A percentile compares a stretch with the other conserved stretches of the same genome.
Evolutionary conservation across 2,888 invertebrate species (phyloP).

Genomic region (Zhuqinia jingwanae): DNA sequence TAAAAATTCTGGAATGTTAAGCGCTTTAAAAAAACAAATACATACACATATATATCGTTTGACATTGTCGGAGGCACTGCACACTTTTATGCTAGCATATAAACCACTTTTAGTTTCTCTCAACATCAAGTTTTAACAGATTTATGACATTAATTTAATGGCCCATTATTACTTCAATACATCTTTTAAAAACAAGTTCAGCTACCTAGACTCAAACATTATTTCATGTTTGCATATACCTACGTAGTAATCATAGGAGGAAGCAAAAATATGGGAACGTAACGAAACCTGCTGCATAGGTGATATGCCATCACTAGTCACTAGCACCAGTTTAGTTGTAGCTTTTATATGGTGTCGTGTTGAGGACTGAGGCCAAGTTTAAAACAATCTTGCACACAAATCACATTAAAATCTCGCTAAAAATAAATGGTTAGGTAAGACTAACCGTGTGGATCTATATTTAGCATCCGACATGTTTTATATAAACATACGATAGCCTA

Average conservation of each 20-base stretch:
- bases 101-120: not conserved
- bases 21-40: not conserved
- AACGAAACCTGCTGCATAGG: not conserved
- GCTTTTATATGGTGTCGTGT: not conserved
- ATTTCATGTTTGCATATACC: not conserved
- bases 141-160: slow-evolving; percentile 15
- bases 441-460: slow-evolving; percentile 47
- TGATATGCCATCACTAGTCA: not conserved
- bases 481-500: not conserved
- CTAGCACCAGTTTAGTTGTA: not conserved
- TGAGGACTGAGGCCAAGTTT: slow-evolving; percentile 60
- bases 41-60: not conserved
- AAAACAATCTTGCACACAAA: slow-evolving; percentile 35
- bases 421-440: slow-evolving; percentile 70
- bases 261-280: not conserved
- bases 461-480: slow-evolving; percentile 33
- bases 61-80: slow-evolving; percentile 14
- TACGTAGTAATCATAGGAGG: too few relatives aligned
- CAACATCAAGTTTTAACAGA: not conserved
- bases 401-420: slow-evolving; percentile 61
- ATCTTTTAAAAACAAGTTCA: not conserved
- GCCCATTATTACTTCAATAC: slow-evolving; percentile 30
- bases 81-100: not conserved
- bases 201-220: not conserved
- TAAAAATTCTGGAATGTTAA: too few relatives aligned